These are phyloP conservation scores for Erythrocercus mccallii DNA, from an alignment of 2,113 vertebrate species.

Conservation along the genomic window DNA sequence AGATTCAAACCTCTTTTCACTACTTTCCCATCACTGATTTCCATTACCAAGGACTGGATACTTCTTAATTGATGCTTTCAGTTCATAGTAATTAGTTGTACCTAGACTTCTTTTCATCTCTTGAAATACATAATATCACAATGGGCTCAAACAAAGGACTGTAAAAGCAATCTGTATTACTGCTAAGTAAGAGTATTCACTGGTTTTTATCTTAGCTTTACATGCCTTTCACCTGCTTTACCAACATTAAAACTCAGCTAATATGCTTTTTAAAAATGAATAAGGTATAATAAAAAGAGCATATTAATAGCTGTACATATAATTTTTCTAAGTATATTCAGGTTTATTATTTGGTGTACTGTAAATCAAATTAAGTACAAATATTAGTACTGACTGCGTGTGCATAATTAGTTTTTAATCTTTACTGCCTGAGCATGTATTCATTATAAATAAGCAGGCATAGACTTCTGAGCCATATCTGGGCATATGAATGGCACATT, in stretches of 20 bases:
- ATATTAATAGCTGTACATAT: conserved; percentile 44
- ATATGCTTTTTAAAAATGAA: conserved; percentile 58
- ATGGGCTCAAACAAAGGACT: background rate
- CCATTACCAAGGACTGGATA: background rate
- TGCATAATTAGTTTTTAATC: conserved; percentile 71
- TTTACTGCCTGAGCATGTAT: conserved; percentile 46
- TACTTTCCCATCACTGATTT: background rate
- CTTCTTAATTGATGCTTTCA: conserved; percentile 76
- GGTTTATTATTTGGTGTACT: conserved; percentile 62
- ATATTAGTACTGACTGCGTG: conserved; percentile 60
- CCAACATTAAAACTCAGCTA: conserved; percentile 65
- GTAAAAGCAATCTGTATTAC: conserved; percentile 45
- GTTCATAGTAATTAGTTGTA: conserved; percentile 81
- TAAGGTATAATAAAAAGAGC: conserved; percentile 38
- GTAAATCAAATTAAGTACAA: conserved; percentile 74
- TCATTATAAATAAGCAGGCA: conserved; percentile 27
- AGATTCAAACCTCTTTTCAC: background rate
- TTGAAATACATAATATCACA: conserved; percentile 40
- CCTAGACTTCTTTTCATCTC: conserved; percentile 63
- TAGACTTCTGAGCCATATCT: conserved; percentile 28
- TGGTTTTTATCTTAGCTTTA: conserved; percentile 50
- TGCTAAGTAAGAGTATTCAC: conserved; percentile 59
- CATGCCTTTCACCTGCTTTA: conserved; percentile 64
- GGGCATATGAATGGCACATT: conserved; percentile 20
- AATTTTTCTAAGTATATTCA: conserved; percentile 55